A percentile compares a stretch with the other conserved stretches of the same genome.
Evolutionary conservation across 2,113 vertebrate species (phyloP).

Genomic region (Solenodon paradoxus): DNA sequence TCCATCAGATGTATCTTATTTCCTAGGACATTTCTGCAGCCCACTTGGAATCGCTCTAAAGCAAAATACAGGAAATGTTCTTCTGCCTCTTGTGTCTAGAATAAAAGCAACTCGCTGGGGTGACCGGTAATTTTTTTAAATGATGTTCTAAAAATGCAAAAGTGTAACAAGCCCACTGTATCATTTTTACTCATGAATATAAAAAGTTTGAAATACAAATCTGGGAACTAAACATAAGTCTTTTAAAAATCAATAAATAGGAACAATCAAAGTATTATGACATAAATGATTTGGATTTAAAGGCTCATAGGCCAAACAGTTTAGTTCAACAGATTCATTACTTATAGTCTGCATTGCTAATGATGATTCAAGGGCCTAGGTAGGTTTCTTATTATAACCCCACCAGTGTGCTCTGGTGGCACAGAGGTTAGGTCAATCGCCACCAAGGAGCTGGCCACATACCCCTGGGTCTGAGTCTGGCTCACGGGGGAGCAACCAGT

Average conservation of each 20-base stretch:
- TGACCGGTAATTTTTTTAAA: slow-evolving; percentile 59
- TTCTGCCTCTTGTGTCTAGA: slow-evolving; percentile 19
- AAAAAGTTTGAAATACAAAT: slow-evolving; percentile 75
- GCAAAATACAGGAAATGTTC: not conserved
- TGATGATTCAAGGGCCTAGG: slow-evolving; percentile 48
- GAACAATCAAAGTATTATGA: not conserved
- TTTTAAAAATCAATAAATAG: slow-evolving; percentile 74
- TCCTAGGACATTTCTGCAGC: slow-evolving; percentile 67
- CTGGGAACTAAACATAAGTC: slow-evolving; percentile 63
- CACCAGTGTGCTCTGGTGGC: too few relatives aligned
- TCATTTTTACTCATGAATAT: slow-evolving; percentile 64
- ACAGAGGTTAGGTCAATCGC: too few relatives aligned
- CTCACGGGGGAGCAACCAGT: too few relatives aligned
- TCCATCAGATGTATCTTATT: slow-evolving; percentile 63
- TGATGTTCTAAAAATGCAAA: slow-evolving; percentile 61
- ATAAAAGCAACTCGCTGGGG: slow-evolving; percentile 52
- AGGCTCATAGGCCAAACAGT: slow-evolving; percentile 73
- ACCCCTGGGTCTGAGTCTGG: too few relatives aligned
- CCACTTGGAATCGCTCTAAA: slow-evolving; percentile 53
- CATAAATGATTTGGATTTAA: slow-evolving; percentile 76
- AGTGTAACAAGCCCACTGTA: slow-evolving; percentile 64
- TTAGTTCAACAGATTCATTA: slow-evolving; percentile 69
- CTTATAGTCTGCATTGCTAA: slow-evolving; percentile 56
- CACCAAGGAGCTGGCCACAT: slow-evolving; percentile 43
- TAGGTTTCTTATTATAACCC: not conserved